Evolutionary conservation across 2,888 invertebrate species (phyloP).

Genomic region (Lobophora halterata): DNA sequence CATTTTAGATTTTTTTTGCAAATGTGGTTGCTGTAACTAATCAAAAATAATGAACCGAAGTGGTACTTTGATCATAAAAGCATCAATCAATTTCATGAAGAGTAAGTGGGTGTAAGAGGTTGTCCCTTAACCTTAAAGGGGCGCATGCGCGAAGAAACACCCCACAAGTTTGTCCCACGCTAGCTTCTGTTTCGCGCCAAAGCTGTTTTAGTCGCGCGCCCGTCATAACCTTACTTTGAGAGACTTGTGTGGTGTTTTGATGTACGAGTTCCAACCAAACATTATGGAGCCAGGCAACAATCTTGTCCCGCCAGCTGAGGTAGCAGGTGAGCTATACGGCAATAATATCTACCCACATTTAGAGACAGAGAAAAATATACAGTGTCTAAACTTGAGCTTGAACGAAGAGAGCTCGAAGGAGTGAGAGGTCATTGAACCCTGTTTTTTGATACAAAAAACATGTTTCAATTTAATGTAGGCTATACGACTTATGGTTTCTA

Average conservation of each 20-base stretch:
- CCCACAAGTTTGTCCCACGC: conserved; percentile 51
- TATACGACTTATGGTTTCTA: too few relatives aligned
- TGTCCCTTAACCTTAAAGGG: conserved; percentile 58
- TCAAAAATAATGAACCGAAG: too few relatives aligned
- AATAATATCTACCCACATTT: too few relatives aligned
- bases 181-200: conserved; percentile 69
- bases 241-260: conserved; percentile 29
- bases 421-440: conserved; percentile 28
- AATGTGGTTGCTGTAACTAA: too few relatives aligned
- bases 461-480: too few relatives aligned
- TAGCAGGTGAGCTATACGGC: conserved; percentile 55
- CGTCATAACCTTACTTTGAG: conserved; percentile 58
- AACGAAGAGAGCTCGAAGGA: too few relatives aligned
- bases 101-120: conserved; percentile 36
- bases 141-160: conserved; percentile 65
- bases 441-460: conserved; percentile 8
- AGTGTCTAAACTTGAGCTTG: too few relatives aligned
- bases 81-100: too few relatives aligned
- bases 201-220: conserved; percentile 60
- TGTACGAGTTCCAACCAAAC: conserved; percentile 27
- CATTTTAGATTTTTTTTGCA: too few relatives aligned
- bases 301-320: conserved; percentile 39
- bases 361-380: too few relatives aligned
- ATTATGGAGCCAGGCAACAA: conserved; percentile 55
- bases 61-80: too few relatives aligned